A percentile compares a stretch with the other conserved stretches of the same genome.
These are phyloP conservation scores for Cyprinodon brontotheroides DNA, from an alignment of 2,113 vertebrate genomes.

Conservation along the genomic window DNA sequence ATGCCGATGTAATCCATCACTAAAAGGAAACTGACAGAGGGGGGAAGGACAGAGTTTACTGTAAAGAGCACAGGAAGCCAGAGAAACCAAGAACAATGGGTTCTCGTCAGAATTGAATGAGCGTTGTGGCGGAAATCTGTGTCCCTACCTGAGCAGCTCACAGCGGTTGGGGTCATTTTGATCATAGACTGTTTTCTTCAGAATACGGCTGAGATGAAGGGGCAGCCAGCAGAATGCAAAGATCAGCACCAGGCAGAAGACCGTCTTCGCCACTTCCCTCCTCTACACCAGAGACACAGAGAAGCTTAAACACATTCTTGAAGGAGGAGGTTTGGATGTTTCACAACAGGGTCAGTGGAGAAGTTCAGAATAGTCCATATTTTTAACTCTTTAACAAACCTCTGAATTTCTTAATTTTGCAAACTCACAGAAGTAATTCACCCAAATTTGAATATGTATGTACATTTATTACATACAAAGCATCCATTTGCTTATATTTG, in stretches of 20 bases:
- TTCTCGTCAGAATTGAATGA: background rate
- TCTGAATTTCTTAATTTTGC: background rate
- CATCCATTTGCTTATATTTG: no score
- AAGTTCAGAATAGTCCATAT: background rate
- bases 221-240: constrained; percentile 93
- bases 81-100: constrained; percentile 49
- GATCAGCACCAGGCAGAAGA: constrained; percentile 91
- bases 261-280: constrained; percentile 90
- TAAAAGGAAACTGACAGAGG: constrained; percentile 83
- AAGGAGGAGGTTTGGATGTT: background rate
- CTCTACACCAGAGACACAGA: constrained; percentile 71
- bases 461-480: no score
- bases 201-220: constrained; percentile 89
- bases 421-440: background rate
- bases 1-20: constrained; percentile 94
- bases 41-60: constrained; percentile 34
- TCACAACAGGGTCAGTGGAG: background rate
- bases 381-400: background rate
- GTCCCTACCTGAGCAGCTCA: constrained; percentile 86
- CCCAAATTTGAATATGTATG: no score
- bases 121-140: background rate
- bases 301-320: background rate
- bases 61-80: constrained; percentile 49
- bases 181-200: constrained; percentile 89
- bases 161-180: constrained; percentile 85